Evolutionary conservation across 2,797 vertebrate species (phyloP).

Genomic region (Ibycter americanus): DNA sequence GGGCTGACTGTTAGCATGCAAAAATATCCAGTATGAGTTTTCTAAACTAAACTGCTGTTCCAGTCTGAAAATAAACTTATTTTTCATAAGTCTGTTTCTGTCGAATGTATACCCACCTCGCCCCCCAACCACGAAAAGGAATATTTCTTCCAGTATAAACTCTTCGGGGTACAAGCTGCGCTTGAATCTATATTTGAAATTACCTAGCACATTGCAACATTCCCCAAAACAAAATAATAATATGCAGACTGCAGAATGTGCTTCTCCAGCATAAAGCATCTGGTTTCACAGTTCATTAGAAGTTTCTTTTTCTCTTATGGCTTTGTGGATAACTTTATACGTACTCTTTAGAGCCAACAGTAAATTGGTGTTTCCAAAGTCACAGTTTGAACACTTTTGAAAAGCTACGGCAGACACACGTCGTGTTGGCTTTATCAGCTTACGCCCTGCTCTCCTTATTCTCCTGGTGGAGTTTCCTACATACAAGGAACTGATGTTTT

Average conservation of each 20-base stretch:
- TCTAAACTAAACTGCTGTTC: not conserved
- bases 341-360: not conserved
- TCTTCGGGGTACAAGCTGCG: not conserved
- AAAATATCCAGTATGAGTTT: not conserved
- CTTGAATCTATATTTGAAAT: not conserved
- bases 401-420: not conserved
- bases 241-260: not conserved
- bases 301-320: slow-evolving; percentile 11
- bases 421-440: not conserved
- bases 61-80: not conserved
- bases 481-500: not conserved
- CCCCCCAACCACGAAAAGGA: not conserved
- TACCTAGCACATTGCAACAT: not conserved
- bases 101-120: not conserved
- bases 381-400: not conserved
- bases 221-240: not conserved
- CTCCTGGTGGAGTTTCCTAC: not conserved
- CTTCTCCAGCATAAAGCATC: slow-evolving; percentile 46
- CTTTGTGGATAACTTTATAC: not conserved
- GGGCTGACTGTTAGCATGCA: not conserved
- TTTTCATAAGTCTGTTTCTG: not conserved
- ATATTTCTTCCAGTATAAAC: not conserved
- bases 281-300: slow-evolving; percentile 22
- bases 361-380: not conserved
- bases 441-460: not conserved